A percentile compares a stretch with the other conserved stretches of the same genome.
These are phyloP conservation scores for Emydura subglobosa DNA, from an alignment of 2,113 vertebrate species.

Conservation along the genomic window DNA sequence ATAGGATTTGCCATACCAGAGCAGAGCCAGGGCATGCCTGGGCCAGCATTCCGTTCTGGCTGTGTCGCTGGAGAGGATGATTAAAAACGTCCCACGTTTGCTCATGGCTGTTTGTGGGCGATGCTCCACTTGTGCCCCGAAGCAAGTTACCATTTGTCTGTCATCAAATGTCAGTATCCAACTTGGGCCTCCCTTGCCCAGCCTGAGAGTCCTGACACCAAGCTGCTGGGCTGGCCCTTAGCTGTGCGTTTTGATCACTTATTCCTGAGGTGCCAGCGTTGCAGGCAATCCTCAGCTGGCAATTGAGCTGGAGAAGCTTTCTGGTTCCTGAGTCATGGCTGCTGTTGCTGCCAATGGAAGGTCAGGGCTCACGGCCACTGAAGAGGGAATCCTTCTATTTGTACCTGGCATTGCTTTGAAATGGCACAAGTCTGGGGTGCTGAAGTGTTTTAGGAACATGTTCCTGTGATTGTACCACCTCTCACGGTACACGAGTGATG, in stretches of 20 bases:
- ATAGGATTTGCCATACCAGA: neutral
- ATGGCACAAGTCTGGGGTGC: neutral
- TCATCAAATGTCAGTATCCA: neutral
- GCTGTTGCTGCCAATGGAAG: neutral
- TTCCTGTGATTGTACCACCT: neutral
- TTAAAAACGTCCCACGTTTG: neutral
- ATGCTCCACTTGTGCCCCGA: neutral
- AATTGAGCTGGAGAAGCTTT: neutral
- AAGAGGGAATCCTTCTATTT: neutral
- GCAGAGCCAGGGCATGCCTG: neutral
- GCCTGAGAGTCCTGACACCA: neutral
- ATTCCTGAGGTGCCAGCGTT: neutral
- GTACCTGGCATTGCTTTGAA: neutral
- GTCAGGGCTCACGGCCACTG: neutral
- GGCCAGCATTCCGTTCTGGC: neutral
- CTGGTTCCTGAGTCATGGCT: neutral
- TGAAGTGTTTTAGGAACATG: neutral
- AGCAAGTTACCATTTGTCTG: neutral
- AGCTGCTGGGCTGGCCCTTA: neutral
- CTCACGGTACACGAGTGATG: neutral
- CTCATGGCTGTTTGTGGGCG: neutral
- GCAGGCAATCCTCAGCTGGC: neutral
- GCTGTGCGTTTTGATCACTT: neutral
- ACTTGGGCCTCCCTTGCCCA: neutral
- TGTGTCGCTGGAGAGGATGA: neutral